These are phyloP conservation scores for Leptopilina syphax DNA, from an alignment of 2,888 invertebrate genomes.

Conservation along the genomic window DNA sequence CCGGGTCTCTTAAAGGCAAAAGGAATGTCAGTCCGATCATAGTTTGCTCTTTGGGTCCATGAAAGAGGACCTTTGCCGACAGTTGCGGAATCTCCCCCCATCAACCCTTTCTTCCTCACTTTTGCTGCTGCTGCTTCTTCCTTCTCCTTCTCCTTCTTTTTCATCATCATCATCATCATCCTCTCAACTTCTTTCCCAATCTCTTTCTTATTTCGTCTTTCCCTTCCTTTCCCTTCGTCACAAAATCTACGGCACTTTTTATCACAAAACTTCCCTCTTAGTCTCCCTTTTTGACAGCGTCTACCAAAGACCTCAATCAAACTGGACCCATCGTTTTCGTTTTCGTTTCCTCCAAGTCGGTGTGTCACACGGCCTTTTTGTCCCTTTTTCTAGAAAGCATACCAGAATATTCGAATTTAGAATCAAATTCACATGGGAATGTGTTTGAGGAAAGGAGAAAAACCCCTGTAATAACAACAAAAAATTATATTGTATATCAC, in stretches of 20 bases:
- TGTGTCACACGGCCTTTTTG: conserved; percentile 47
- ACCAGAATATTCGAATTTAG: neutral
- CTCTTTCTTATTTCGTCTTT: conserved; percentile 35
- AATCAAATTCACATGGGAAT: conserved; percentile 19
- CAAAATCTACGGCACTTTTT: conserved; percentile 62
- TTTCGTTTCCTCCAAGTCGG: conserved; percentile 61
- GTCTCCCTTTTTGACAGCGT: conserved; percentile 44
- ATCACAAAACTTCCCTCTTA: conserved; percentile 45
- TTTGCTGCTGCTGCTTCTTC: conserved; percentile 52
- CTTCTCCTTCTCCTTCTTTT: conserved; percentile 49
- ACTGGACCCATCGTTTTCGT: conserved; percentile 63
- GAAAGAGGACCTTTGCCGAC: conserved; percentile 65
- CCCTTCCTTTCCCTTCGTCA: conserved; percentile 45
- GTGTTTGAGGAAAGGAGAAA: too few species aligned
- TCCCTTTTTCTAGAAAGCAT: conserved; percentile 36
- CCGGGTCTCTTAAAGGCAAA: conserved; percentile 68
- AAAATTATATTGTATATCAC: too few species aligned
- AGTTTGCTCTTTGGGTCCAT: conserved; percentile 70
- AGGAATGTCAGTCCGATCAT: conserved; percentile 74
- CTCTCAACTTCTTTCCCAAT: conserved; percentile 46
- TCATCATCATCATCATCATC: conserved; percentile 20
- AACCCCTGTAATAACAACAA: too few species aligned
- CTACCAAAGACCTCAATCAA: conserved; percentile 67
- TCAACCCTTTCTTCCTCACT: conserved; percentile 48
- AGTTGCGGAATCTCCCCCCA: conserved; percentile 55